Evolutionary conservation across 1,140 invertebrate species (phyloP), one percentile per base, ranked within the genome.

Genomic region (Psilanteris sp.): DNA sequence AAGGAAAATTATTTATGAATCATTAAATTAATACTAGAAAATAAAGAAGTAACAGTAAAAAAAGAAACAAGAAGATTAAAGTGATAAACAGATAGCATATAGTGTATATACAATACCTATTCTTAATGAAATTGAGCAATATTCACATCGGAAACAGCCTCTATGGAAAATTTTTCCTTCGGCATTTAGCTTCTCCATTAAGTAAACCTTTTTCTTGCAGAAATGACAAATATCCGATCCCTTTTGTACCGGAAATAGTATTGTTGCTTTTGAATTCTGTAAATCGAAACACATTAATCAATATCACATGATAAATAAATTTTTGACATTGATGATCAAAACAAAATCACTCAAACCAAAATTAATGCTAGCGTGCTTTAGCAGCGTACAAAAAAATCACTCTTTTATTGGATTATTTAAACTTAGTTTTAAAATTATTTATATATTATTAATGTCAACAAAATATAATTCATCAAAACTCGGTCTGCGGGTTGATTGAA

Each of bases 161-260:
- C 95, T 90, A 89, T 97, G 96, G 85, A 97, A 96, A 79, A 95
- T 94, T 79, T 93, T 91, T 27, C 94, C 95, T 89, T 97, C 95
- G 3, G 95, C 94, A 80, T 91, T 94, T 76, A 96, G 90, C 57
- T 94, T 90, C 85, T 97, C 96, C 92, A 97, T 95, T 8, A 96
- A 89, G 83, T 97, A 97, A 16, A 97, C 96, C 8, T 94, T 90
- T 85, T 96, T 95, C 55, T 92, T 90, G 87, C 96, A 97, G 88
- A 96, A 96, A 85, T 95, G 94, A 84, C 71, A 75, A 15, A 62
- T 55, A 37, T 74, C 62, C 37, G 70, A 59, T 37, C 90, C 92
- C 26, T 91, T 91, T 85, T 92, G 91, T 11, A 90, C 88, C 20
- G 91, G 91, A 46, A 93, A 85, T 10, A 88, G 86, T 66, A 93